Evolutionary conservation across 2,888 invertebrate genomes (phyloP).

Genomic region (Cephus pulcher): DNA sequence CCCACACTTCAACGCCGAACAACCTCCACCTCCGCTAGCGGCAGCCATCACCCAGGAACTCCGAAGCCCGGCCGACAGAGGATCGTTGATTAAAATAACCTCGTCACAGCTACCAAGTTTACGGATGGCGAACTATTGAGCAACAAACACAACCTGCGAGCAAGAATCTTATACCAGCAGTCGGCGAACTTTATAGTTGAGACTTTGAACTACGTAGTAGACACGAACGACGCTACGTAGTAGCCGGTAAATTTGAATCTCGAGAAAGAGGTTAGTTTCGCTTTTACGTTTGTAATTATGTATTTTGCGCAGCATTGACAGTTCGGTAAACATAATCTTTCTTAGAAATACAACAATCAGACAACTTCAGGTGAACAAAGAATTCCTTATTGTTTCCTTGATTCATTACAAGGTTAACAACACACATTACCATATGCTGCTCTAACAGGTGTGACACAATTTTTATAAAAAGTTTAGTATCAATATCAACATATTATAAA

Average conservation of each 20-base stretch:
- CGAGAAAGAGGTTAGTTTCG: neutral
- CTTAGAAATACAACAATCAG: neutral
- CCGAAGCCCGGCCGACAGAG: conserved; percentile 7
- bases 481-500: neutral
- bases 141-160: conserved; percentile 2
- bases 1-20: neutral
- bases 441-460: neutral
- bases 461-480: neutral
- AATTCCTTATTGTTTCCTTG: neutral
- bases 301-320: neutral
- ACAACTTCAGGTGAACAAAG: neutral
- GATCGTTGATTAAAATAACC: conserved; percentile 55
- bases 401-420: neutral
- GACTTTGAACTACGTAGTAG: neutral
- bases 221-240: neutral
- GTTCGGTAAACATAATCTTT: neutral
- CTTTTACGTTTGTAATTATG: neutral
- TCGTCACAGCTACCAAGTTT: conserved; percentile 35
- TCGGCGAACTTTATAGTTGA: neutral
- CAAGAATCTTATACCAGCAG: neutral
- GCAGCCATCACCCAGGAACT: neutral
- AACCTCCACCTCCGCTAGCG: neutral
- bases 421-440: neutral
- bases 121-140: neutral
- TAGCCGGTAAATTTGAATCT: neutral